A percentile compares a stretch with the other conserved stretches of the same genome.
Evolutionary conservation across 2,888 invertebrate genomes (phyloP).

Genomic region (Phengaris alcon): DNA sequence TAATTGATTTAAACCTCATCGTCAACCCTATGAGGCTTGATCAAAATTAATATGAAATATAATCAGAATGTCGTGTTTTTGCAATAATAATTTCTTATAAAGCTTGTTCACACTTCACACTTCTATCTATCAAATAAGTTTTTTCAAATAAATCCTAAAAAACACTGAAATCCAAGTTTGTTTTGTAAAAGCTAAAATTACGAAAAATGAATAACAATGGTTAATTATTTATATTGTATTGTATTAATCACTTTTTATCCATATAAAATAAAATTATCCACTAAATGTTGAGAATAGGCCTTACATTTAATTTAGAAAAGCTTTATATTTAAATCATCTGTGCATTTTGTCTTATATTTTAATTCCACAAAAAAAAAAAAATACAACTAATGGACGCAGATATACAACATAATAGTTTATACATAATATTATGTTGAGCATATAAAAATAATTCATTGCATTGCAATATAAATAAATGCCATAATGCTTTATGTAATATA

Average conservation of each 20-base stretch:
- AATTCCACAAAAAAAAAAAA: constrained; percentile 55
- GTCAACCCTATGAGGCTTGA: background rate
- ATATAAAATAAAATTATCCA: constrained; percentile 68
- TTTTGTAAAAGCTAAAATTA: background rate
- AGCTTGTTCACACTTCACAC: no score
- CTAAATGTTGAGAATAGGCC: constrained; percentile 67
- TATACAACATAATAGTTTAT: constrained; percentile 46
- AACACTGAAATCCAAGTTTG: no score
- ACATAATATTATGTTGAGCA: constrained; percentile 60
- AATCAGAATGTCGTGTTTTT: background rate
- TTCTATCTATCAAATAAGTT: no score
- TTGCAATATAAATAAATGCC: constrained; percentile 75
- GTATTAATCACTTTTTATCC: constrained; percentile 38
- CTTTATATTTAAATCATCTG: constrained; percentile 35
- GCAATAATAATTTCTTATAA: no score
- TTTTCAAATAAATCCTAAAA: no score
- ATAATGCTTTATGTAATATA: constrained; percentile 75
- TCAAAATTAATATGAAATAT: background rate
- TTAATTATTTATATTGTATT: constrained; percentile 52
- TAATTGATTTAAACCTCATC: background rate
- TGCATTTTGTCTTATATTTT: constrained; percentile 39
- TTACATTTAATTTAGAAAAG: constrained; percentile 43
- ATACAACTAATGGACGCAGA: constrained; percentile 64
- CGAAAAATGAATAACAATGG: constrained; percentile 55
- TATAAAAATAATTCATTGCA: constrained; percentile 74